Evolutionary conservation across 2,888 invertebrate genomes (phyloP).

Genomic region (Tipula helvola): DNA sequence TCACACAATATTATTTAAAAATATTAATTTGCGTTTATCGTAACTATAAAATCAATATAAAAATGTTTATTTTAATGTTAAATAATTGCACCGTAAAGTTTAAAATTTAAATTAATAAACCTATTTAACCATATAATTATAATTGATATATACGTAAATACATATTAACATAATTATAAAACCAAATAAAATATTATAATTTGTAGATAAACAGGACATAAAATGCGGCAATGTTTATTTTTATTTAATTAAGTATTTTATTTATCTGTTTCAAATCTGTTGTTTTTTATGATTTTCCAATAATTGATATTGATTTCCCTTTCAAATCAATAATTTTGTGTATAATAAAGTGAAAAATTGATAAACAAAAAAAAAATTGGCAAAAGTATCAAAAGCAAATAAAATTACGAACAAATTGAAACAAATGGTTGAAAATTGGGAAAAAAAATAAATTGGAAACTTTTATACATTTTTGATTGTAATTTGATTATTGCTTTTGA

Average conservation of each 20-base stretch:
- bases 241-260: not conserved
- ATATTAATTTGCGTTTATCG: no score
- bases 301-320: not conserved
- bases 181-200: not conserved
- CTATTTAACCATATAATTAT: not conserved
- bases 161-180: not conserved
- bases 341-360: not conserved
- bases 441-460: not conserved
- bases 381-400: not conserved
- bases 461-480: not conserved
- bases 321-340: not conserved
- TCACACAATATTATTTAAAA: no score
- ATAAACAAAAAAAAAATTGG: not conserved
- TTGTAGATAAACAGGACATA: not conserved
- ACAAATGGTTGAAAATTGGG: not conserved
- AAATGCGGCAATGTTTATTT: not conserved
- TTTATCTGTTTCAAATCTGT: not conserved
- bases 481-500: not conserved
- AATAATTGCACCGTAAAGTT: no score
- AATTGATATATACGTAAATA: not conserved
- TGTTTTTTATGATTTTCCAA: not conserved
- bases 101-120: not conserved
- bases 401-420: not conserved
- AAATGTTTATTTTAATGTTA: no score
- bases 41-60: no score